Percentiles rank a stretch among this genome's conserved stretches.
phyloP scores from a whole-genome alignment of 2,113 vertebrate species.

The Oxyruncus cristatus region DNA sequence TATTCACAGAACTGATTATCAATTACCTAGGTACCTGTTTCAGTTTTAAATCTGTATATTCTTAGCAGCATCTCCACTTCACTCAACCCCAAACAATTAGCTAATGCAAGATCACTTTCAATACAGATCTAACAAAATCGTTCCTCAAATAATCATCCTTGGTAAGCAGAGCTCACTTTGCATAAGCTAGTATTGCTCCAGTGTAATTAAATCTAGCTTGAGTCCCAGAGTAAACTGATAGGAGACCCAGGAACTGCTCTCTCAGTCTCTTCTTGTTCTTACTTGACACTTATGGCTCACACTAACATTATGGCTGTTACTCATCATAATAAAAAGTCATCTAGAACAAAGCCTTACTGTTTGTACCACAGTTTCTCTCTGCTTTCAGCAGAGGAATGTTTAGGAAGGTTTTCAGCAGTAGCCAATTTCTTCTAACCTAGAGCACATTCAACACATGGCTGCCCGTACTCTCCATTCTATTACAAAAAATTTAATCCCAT shows the following conservation, averaged over 20 bases:
- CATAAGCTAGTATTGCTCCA: background rate
- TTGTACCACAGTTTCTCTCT: background rate
- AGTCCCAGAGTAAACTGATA: background rate
- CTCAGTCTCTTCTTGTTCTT: background rate
- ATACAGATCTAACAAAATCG: background rate
- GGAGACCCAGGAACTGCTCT: background rate
- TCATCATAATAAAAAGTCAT: background rate
- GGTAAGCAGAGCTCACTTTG: background rate
- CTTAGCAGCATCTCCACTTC: background rate
- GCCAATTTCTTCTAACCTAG: background rate
- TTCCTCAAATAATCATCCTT: background rate
- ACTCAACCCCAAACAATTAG: background rate
- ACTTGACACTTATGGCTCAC: background rate
- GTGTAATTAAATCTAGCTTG: background rate
- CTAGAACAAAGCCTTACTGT: background rate
- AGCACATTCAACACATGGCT: background rate
- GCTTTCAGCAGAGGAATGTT: background rate
- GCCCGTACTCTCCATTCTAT: background rate
- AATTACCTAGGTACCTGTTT: background rate
- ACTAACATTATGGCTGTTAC: background rate
- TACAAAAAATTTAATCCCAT: constrained; percentile 43
- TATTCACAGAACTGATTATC: background rate
- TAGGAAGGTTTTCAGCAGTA: background rate
- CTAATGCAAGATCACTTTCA: background rate
- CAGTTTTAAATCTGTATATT: background rate